Conservation (phyloP, 2,888 invertebrate species). For the Amblyteles armatorius region DNA sequence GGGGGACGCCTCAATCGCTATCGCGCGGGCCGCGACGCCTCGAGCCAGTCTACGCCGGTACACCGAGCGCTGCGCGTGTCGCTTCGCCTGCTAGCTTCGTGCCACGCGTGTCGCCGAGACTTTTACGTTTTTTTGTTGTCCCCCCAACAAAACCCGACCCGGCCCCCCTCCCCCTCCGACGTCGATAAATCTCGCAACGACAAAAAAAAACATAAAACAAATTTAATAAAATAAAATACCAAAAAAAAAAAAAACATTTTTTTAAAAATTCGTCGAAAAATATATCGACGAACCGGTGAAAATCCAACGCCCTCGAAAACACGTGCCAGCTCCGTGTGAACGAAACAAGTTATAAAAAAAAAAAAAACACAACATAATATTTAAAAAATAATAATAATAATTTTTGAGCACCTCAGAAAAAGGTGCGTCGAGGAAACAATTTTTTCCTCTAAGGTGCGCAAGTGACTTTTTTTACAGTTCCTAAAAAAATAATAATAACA, state of each 20-base stretch:
- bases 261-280: no score
- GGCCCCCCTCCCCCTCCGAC: background rate
- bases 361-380: no score
- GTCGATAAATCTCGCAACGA: background rate
- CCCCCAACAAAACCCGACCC: background rate
- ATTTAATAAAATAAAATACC: background rate
- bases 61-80: slow-evolving; percentile 77
- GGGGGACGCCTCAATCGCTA: slow-evolving; percentile 37
- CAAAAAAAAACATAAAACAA: background rate
- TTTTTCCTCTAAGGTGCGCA: no score
- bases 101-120: slow-evolving; percentile 61
- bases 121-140: slow-evolving; percentile 23
- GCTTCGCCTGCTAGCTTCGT: slow-evolving; percentile 65
- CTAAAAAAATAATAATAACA: no score
- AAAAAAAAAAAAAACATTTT: background rate
- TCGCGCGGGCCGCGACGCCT: slow-evolving; percentile 42
- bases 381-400: no score
- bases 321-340: no score
- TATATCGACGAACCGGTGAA: no score
- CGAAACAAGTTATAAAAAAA: no score
- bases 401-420: no score
- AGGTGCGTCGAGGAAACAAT: no score
- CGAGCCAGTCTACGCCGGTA: slow-evolving; percentile 79
- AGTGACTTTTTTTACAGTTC: no score
- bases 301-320: no score